These are phyloP conservation scores for Eurytoma californica DNA, from an alignment of 2,888 invertebrate species.

Conservation along the genomic window DNA sequence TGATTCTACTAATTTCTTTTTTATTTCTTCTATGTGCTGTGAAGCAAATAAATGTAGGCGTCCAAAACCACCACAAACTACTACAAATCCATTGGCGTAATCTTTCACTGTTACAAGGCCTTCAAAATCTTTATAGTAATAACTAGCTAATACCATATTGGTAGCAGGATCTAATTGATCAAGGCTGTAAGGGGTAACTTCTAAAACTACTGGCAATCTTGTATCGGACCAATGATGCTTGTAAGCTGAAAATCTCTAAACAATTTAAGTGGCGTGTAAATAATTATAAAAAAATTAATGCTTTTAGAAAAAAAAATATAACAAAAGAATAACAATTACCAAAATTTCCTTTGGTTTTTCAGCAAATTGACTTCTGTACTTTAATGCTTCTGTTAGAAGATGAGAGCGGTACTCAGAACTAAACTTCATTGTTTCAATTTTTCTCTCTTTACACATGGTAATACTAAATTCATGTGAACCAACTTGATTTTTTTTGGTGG, in stretches of 20 bases:
- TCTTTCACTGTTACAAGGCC: constrained; percentile 89
- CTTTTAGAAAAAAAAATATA: constrained; percentile 33
- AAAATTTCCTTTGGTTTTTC: constrained; percentile 87
- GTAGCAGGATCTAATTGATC: constrained; percentile 94
- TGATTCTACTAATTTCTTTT: constrained; percentile 89
- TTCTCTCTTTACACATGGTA: constrained; percentile 91
- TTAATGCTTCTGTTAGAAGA: constrained; percentile 93
- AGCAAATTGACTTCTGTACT: constrained; percentile 85
- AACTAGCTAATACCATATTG: constrained; percentile 87
- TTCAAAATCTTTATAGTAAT: constrained; percentile 91
- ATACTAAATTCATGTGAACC: constrained; percentile 85
- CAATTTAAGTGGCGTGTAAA: constrained; percentile 51
- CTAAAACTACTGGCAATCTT: constrained; percentile 89
- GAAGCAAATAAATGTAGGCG: constrained; percentile 93
- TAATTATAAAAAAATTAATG: background rate
- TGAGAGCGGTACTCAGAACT: constrained; percentile 96
- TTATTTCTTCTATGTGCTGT: constrained; percentile 89
- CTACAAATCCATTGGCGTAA: constrained; percentile 93
- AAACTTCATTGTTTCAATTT: constrained; percentile 95
- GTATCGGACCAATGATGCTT: constrained; percentile 99
- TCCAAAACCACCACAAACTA: constrained; percentile 94
- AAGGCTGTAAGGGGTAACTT: constrained; percentile 93
- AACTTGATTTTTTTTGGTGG: constrained; percentile 75
- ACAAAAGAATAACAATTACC: constrained; percentile 76
- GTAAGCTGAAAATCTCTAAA: constrained; percentile 89